Conservation (phyloP, 2,797 vertebrate genomes). For the Clamator glandarius region DNA sequence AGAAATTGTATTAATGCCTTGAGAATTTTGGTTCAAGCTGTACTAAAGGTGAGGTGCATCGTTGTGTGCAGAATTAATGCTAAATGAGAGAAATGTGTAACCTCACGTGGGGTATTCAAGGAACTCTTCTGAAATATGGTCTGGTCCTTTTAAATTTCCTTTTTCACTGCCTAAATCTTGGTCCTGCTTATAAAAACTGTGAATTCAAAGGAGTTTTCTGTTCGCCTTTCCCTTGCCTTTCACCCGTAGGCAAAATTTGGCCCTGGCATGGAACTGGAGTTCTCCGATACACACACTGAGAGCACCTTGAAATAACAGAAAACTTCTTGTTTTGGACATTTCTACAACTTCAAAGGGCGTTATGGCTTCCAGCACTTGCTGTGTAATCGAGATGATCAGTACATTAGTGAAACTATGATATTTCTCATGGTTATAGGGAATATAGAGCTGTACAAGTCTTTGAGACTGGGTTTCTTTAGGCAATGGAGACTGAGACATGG, state of each 20-base stretch:
- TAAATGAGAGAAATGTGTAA: no score
- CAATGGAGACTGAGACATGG: neutral
- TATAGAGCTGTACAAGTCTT: neutral
- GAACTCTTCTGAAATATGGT: no score
- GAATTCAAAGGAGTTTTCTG: no score
- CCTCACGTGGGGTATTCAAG: no score
- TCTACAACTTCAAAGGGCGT: neutral
- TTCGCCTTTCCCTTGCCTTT: no score
- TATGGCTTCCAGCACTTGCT: neutral
- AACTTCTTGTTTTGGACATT: neutral
- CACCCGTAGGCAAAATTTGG: no score
- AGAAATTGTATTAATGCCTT: neutral
- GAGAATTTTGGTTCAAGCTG: neutral
- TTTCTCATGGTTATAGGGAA: neutral
- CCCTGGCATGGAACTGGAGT: no score
- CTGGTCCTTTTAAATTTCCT: no score
- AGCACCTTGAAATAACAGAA: neutral
- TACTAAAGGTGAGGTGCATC: neutral
- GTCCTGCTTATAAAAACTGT: no score
- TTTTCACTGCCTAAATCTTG: no score
- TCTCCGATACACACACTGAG: no score
- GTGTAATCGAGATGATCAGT: neutral
- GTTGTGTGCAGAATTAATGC: no score
- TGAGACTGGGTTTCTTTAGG: neutral
- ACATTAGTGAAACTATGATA: neutral